Conservation (phyloP, 2,888 invertebrate species). For the Eupithecia dodoneata region DNA sequence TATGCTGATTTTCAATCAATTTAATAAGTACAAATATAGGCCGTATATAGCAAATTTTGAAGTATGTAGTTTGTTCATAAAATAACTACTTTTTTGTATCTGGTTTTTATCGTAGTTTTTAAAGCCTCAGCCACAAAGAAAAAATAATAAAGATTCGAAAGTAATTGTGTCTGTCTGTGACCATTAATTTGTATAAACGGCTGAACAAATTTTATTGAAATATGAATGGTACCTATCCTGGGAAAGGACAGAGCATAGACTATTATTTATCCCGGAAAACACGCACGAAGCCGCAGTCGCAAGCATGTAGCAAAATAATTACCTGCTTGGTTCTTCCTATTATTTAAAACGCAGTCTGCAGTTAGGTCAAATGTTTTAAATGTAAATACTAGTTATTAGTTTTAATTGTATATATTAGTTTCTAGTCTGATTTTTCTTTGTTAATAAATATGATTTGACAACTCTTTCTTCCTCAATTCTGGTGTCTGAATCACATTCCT, state of each 20-base stretch:
- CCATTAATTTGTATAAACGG: too few relatives aligned
- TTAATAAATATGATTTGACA: background rate
- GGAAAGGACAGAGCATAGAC: too few relatives aligned
- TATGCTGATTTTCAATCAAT: background rate
- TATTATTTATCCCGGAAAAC: too few relatives aligned
- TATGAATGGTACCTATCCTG: too few relatives aligned
- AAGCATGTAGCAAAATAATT: background rate
- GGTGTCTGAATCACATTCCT: background rate
- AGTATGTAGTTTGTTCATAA: background rate
- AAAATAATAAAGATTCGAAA: background rate
- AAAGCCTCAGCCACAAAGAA: background rate
- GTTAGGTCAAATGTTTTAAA: background rate
- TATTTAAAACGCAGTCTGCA: background rate
- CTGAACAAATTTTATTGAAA: too few relatives aligned
- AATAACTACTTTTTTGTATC: background rate
- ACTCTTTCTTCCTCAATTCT: background rate
- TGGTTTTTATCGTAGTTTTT: background rate
- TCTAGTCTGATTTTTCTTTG: background rate
- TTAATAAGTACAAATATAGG: background rate
- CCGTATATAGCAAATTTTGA: background rate
- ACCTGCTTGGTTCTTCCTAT: too few relatives aligned
- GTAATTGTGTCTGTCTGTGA: too few relatives aligned
- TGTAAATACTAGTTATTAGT: background rate
- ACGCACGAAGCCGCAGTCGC: background rate
- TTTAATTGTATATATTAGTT: background rate